Conservation (phyloP, 2,797 vertebrate species). For the Sebastiscus tertius region DNA sequence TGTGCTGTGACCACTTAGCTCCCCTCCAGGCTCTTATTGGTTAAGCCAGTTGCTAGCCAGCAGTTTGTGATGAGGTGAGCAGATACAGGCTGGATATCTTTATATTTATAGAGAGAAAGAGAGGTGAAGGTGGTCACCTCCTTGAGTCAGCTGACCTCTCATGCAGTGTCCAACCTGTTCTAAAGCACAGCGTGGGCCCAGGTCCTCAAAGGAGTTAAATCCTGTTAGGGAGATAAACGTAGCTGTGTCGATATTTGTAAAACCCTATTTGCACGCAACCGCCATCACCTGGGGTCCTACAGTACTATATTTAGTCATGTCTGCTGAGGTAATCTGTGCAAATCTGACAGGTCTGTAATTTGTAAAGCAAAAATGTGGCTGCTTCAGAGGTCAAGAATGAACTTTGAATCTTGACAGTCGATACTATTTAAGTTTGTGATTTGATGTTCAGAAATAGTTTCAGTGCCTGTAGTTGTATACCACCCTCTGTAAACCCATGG, state of each 20-base stretch:
- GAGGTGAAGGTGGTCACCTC: no score
- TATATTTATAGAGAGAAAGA: background rate
- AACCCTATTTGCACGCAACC: background rate
- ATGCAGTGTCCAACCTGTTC: background rate
- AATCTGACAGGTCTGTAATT: no score
- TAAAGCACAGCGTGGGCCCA: background rate
- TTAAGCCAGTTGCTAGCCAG: conserved; percentile 50
- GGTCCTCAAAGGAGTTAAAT: background rate
- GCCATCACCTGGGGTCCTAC: background rate
- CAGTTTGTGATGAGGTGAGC: conserved; percentile 31
- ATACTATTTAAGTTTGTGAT: no score
- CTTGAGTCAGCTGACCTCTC: background rate
- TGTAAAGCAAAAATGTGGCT: no score
- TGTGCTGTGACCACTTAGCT: conserved; percentile 48
- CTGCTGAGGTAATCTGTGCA: background rate
- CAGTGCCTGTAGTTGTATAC: no score
- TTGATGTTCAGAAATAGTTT: no score
- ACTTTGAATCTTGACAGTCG: no score
- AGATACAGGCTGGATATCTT: background rate
- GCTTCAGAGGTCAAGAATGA: no score
- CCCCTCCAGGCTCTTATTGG: conserved; percentile 42
- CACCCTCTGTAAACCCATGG: no score
- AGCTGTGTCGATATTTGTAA: background rate
- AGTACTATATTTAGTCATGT: background rate
- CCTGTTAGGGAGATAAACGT: conserved; percentile 21